These are phyloP conservation scores for Lysandra bellargus DNA, from an alignment of 2,888 invertebrate genomes.

Conservation along the genomic window DNA sequence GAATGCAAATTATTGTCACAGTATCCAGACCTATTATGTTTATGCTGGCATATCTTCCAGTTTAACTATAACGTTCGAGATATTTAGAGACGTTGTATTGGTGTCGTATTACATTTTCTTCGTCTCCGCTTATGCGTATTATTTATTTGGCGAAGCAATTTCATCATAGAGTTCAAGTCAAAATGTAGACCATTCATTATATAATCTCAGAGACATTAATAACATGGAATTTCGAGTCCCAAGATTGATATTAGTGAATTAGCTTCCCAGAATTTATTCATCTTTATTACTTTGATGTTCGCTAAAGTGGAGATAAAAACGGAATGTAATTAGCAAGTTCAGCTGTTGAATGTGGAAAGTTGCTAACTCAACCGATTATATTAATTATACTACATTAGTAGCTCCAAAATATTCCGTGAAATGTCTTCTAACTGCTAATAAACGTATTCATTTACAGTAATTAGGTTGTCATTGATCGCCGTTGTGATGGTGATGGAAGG, in stretches of 20 bases:
- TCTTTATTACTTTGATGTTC: constrained; percentile 24
- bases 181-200: neutral
- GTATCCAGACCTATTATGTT: too few species aligned
- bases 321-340: constrained; percentile 33
- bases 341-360: constrained; percentile 34
- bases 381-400: constrained; percentile 55
- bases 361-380: constrained; percentile 47
- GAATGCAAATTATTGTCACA: too few species aligned
- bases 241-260: neutral
- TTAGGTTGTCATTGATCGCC: constrained; percentile 19
- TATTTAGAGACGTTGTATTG: too few species aligned
- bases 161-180: neutral
- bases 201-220: neutral
- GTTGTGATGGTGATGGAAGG: neutral
- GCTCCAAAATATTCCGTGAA: constrained; percentile 38
- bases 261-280: constrained; percentile 9
- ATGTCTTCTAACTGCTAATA: constrained; percentile 46
- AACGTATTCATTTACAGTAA: constrained; percentile 54
- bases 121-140: too few species aligned
- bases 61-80: too few species aligned
- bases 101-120: neutral
- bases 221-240: neutral
- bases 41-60: too few species aligned
- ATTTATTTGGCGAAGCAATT: neutral
- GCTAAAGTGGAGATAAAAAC: constrained; percentile 17